Base-by-base conservation (phyloP, 2,797 vertebrate species). In the Clarias platycephalus region DNA sequence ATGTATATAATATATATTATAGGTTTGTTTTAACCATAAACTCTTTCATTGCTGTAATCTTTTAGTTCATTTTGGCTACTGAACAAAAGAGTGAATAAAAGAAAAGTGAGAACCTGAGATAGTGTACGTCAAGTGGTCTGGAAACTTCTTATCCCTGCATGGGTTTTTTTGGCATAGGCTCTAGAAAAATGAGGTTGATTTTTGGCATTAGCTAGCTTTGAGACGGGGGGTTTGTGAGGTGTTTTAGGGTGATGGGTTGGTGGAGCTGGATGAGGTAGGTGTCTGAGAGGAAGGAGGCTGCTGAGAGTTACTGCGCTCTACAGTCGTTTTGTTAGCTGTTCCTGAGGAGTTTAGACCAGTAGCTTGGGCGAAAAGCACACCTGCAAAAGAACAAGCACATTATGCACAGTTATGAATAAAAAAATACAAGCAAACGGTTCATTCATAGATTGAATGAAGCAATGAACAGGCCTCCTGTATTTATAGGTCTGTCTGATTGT, bases 291-390 rank as follows among this genome's bases (percentile, higher is more conserved):
- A 76, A 58, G 95, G 93, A 75, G 91, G 90, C 0, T 94, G 90
- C 84, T 93, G 90, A 20, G 92, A 84, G 4, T 91, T 87, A 7
- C 81, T 82, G n/a, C 91, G 92, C 86, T 90, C 83, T 82, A 90
- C 88, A 66, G 89, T 88, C 0, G 90, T 79, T 93, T 97, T 98
- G 93, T 85, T 92, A 8, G 91, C 92, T 81, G 93, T 88, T 10
- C 92, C 94, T 5, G 96, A 94, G 2, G 95, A 93, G 83, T 93
- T 90, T 31, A 94, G 91, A 60, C 95, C 95, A 0, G 96, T 91
- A 4, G 96, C 94, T 94, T 99, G 97, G 85, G 97, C 97, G 57
- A 97, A 99, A 83, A 99, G 95, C 87, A 99, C 97, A 87, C 98
- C 98, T 99, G 82, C 2, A 87, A 1, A 63, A 85, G 74, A 80